Evolutionary conservation across 2,113 vertebrate genomes (phyloP).

Genomic region (Nerophis lumbriciformis): DNA sequence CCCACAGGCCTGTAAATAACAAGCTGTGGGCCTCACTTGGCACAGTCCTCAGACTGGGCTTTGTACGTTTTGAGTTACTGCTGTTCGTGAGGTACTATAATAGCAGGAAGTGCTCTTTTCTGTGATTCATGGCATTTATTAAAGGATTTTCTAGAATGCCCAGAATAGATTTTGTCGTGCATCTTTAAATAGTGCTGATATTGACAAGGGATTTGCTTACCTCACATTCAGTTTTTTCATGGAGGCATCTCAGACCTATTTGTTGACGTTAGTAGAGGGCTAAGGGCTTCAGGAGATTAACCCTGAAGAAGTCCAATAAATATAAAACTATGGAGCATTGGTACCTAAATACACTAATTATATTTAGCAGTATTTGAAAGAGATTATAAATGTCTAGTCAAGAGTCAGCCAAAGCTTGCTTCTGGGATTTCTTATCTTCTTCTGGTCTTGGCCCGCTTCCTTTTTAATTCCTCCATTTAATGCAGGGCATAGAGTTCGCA

Average conservation of each 20-base stretch:
- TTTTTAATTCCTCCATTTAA: not conserved
- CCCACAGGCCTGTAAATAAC: too few relatives aligned
- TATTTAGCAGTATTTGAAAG: not conserved
- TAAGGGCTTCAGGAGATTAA: not conserved
- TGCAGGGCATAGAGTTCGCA: not conserved
- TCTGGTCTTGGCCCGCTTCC: constrained; percentile 3
- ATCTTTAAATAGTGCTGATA: not conserved
- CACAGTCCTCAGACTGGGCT: too few relatives aligned
- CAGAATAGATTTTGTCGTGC: not conserved
- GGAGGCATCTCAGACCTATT: not conserved
- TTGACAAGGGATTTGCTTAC: not conserved
- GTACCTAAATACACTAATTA: too few relatives aligned
- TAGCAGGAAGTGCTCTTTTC: not conserved
- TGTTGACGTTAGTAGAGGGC: not conserved
- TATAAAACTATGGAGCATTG: too few relatives aligned
- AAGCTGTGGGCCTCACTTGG: too few relatives aligned
- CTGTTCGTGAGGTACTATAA: not conserved
- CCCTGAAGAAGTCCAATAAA: too few relatives aligned
- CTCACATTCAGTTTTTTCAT: not conserved
- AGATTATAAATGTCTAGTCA: not conserved
- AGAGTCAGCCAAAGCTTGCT: not conserved
- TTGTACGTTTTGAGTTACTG: too few relatives aligned
- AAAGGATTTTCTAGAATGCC: not conserved
- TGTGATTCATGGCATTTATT: not conserved
- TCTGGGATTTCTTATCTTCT: constrained; percentile 11